Conservation (phyloP, 1,140 invertebrate genomes). For the Bombus confusus region DNA sequence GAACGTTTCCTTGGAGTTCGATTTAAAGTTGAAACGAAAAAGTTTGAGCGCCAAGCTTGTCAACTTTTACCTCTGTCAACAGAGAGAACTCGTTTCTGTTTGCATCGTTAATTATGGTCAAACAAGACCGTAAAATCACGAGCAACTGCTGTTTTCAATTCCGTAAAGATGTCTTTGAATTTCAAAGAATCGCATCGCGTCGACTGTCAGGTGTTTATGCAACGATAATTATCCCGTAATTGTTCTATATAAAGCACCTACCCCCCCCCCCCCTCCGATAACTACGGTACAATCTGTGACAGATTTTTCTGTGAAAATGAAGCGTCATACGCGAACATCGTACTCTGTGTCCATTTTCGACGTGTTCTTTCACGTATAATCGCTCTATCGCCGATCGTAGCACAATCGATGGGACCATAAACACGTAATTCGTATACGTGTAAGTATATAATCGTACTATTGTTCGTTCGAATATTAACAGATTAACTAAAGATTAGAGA, state of each 20-base stretch:
- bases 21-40: slow-evolving; percentile 8
- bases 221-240: neutral
- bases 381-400: no score
- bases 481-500: neutral
- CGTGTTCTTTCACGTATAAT: no score
- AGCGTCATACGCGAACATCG: no score
- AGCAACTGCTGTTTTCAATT: neutral
- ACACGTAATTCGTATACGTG: no score
- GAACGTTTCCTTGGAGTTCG: neutral
- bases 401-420: no score
- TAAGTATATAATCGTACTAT: no score
- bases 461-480: neutral
- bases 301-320: no score
- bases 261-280: no score
- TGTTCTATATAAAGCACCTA: no score
- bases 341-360: no score
- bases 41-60: neutral
- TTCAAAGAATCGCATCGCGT: neutral
- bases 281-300: no score
- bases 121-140: neutral
- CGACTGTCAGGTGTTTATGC: no score
- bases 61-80: slow-evolving; percentile 9
- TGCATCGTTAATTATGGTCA: slow-evolving; percentile 22
- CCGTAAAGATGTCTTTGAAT: neutral
- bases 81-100: slow-evolving; percentile 4